Percentiles rank a stretch among this genome's conserved stretches.
phyloP scores from a whole-genome alignment of 2,888 invertebrate genomes.

The Troides helena region DNA sequence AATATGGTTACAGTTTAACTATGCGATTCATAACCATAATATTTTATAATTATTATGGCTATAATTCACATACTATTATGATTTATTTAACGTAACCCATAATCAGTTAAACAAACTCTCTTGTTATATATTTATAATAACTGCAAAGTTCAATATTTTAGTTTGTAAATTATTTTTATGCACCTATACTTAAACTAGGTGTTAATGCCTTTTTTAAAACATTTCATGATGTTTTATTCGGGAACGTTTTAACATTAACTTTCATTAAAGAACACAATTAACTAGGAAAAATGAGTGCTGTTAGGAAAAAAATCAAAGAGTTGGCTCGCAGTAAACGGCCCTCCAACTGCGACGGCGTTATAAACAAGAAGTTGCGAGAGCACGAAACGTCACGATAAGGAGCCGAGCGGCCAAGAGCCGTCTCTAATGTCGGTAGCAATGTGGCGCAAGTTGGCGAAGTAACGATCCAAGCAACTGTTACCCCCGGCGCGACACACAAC shows the following conservation, averaged over 20 bases:
- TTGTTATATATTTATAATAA: not conserved
- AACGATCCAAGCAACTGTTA: conserved; percentile 56
- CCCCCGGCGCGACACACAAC: conserved; percentile 11
- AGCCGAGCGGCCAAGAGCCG: conserved; percentile 40
- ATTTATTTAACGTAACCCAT: not conserved
- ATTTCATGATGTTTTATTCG: not conserved
- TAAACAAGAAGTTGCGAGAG: conserved; percentile 45
- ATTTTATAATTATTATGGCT: too few relatives aligned
- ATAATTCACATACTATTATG: not conserved
- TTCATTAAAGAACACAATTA: conserved; percentile 24
- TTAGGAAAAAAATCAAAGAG: conserved; percentile 13
- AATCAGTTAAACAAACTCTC: not conserved
- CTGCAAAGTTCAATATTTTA: not conserved
- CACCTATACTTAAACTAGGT: not conserved
- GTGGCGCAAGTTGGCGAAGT: conserved; percentile 51
- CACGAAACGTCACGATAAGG: conserved; percentile 46
- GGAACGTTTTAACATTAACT: not conserved
- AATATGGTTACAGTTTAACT: too few relatives aligned
- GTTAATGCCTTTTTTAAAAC: too few relatives aligned
- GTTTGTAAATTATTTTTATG: not conserved
- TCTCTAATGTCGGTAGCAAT: conserved; percentile 49
- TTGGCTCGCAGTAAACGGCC: conserved; percentile 22
- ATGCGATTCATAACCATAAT: too few relatives aligned
- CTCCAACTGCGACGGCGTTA: conserved; percentile 36
- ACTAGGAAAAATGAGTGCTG: conserved; percentile 8